phyloP scores from a whole-genome alignment of 2,113 vertebrate species.

The Lophochroa leadbeateri region DNA sequence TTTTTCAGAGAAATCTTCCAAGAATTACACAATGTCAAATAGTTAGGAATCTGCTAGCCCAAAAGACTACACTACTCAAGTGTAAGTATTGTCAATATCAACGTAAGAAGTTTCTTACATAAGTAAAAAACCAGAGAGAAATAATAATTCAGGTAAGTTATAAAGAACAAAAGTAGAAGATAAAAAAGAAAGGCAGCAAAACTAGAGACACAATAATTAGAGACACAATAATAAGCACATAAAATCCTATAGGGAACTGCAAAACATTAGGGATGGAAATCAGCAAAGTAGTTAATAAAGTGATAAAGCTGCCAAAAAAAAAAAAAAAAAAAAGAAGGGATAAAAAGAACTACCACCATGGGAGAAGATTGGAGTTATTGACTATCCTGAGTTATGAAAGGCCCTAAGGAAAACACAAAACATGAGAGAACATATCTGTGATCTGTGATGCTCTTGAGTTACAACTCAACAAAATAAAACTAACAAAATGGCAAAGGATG shows the following conservation, averaged over 20 bases:
- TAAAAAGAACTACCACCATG: not conserved
- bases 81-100: not conserved
- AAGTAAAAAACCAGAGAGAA: not conserved
- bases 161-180: not conserved
- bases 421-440: not conserved
- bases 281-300: constrained; percentile 13
- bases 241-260: not conserved
- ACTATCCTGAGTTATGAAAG: not conserved
- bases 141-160: not conserved
- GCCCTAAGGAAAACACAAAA: not conserved
- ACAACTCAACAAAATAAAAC: not conserved
- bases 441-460: not conserved
- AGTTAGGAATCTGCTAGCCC: not conserved
- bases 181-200: not conserved
- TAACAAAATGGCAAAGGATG: not conserved
- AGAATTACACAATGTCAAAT: not conserved
- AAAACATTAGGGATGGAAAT: not conserved
- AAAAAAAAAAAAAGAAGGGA: not conserved
- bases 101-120: not conserved
- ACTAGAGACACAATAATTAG: not conserved
- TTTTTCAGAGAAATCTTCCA: not conserved
- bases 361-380: not conserved
- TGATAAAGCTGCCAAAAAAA: not conserved
- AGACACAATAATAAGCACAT: not conserved
- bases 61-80: not conserved